Base-by-base conservation (phyloP, 2,113 vertebrate genomes). In the Chaetodon auriga region DNA sequence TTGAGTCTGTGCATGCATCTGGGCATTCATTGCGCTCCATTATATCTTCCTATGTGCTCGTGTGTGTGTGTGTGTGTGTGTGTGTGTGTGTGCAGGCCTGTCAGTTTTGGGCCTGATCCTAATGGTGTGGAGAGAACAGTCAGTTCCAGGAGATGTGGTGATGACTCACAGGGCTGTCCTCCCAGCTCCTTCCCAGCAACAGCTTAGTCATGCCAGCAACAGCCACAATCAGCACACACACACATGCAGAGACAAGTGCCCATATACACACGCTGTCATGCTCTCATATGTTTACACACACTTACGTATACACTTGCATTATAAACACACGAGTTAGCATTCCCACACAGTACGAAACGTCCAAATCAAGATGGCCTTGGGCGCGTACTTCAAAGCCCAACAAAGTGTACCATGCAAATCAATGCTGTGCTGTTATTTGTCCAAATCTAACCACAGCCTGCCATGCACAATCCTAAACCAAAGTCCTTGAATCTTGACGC, bases 111-210 rank as follows among this genome's bases (percentile, higher is more conserved):
- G 70, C 78, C 81, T 62, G 76, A 36, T 90, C 90, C 90, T 89
- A 90, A 91, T 92, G 86, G 87, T 91, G 89, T 87, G 81, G 87
- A 87, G 75, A 86, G 81, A 88, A 90, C 91, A 87, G 89, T 91
- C 83, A 81, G 90, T 94, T 95, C 92, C 93, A 93, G 91, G 93
- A 94, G 82, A 92, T 87, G 92, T 93, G 92, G 91, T 93, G 92
- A 94, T 95, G 94, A 95, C 90, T 94, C 91, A 95, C 81, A 84
- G 91, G 87, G 88, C 88, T 87, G 91, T 94, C 89, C 92, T 94
- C 93, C 90, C 91, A 94, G 92, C 89, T 90, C 85, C 90, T 95
- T 95, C 93, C 94, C 94, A 95, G 93, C 90, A 95, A 92, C 89
- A 92, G 87, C 83, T 94, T 88, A 93, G 90, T 94, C 92, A 95